Conservation (phyloP, 2,888 invertebrate species). For the Morpho helenor region DNA sequence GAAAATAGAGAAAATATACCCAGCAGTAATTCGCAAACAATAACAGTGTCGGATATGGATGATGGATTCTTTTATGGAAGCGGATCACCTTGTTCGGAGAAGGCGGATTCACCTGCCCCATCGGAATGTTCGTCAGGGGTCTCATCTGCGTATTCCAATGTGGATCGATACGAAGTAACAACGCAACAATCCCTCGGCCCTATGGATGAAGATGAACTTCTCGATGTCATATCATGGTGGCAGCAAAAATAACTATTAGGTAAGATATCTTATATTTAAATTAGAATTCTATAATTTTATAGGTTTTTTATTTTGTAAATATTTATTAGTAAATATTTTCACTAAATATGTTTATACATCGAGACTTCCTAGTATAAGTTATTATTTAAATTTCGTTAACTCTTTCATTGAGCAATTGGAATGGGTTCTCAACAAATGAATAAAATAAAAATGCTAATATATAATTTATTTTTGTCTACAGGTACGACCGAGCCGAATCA, state of each 20-base stretch:
- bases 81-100: constrained; percentile 82
- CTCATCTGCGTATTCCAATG: constrained; percentile 68
- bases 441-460: constrained; percentile 29
- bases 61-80: constrained; percentile 73
- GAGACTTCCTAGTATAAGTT: not conserved
- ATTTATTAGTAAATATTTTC: no score
- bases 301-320: no score
- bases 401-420: constrained; percentile 3
- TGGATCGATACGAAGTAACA: constrained; percentile 63
- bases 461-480: constrained; percentile 54
- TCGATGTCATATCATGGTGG: constrained; percentile 92
- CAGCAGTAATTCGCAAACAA: constrained; percentile 49
- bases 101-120: constrained; percentile 86
- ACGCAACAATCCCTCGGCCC: constrained; percentile 81
- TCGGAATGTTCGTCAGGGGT: constrained; percentile 83
- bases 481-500: constrained; percentile 40
- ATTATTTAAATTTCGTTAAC: not conserved
- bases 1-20: constrained; percentile 73
- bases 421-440: constrained; percentile 1
- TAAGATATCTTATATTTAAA: constrained; percentile 38
- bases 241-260: constrained; percentile 81
- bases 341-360: no score
- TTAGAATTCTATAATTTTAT: not conserved
- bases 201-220: constrained; percentile 92
- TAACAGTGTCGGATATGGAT: constrained; percentile 68